Evolutionary conservation across 2,888 invertebrate species (phyloP).

Genomic region (Lycia hirtaria): DNA sequence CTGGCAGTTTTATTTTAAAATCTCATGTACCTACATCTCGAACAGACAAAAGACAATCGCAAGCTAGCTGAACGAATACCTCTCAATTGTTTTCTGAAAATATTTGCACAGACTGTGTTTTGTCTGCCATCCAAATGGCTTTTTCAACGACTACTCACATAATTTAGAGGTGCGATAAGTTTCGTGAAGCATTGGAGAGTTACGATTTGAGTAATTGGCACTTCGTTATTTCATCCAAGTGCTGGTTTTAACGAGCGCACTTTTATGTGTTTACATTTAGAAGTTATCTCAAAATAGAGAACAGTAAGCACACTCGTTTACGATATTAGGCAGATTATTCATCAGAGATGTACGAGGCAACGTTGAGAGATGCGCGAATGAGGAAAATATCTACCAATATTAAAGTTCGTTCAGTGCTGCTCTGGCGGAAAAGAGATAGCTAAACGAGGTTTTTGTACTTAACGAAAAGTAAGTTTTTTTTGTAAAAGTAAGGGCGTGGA

Average conservation of each 20-base stretch:
- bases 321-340: too few relatives aligned
- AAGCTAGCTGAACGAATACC: constrained; percentile 2
- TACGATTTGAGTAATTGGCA: constrained; percentile 43
- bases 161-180: constrained; percentile 27
- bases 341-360: too few relatives aligned
- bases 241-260: constrained; percentile 48
- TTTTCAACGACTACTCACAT: constrained; percentile 28
- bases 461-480: too few relatives aligned
- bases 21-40: not conserved
- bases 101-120: constrained; percentile 24
- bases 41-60: constrained; percentile 16
- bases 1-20: constrained; percentile 8
- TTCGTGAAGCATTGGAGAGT: constrained; percentile 35
- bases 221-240: constrained; percentile 42
- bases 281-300: constrained; percentile 50
- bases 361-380: too few relatives aligned
- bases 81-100: constrained; percentile 21
- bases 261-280: constrained; percentile 54
- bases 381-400: too few relatives aligned
- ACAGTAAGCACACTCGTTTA: constrained; percentile 42
- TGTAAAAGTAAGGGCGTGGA: too few relatives aligned
- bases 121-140: constrained; percentile 29
- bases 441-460: too few relatives aligned
- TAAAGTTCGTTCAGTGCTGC: too few relatives aligned
- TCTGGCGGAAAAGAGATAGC: too few relatives aligned